phyloP scores from a whole-genome alignment of 2,888 invertebrate genomes.

The Didymodactylos carnosus region DNA sequence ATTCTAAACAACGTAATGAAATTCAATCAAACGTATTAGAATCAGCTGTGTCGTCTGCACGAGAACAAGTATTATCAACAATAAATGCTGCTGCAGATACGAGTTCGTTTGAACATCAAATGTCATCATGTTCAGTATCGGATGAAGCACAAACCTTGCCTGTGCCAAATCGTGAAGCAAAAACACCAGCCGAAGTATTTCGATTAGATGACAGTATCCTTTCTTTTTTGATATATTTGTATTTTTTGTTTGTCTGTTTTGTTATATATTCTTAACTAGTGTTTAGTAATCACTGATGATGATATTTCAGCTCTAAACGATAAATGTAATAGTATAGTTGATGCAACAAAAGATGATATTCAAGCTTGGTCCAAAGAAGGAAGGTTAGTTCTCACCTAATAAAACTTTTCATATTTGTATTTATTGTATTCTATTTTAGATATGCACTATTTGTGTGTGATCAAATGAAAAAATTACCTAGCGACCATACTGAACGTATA shows the following conservation, averaged over 20 bases:
- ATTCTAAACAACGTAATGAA: neutral
- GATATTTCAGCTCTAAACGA: neutral
- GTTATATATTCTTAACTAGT: neutral
- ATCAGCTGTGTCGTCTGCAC: neutral
- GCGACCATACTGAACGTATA: neutral
- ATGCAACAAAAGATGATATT: neutral
- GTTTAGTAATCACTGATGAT: neutral
- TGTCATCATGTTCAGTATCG: neutral
- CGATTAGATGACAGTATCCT: neutral
- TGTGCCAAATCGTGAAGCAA: neutral
- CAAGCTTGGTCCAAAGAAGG: neutral
- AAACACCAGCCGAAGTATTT: neutral
- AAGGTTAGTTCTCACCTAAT: too few species aligned
- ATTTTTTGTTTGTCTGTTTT: too few species aligned
- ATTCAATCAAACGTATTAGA: neutral
- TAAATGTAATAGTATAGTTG: neutral
- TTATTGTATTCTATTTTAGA: too few species aligned
- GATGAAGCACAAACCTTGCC: neutral
- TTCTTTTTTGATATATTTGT: neutral
- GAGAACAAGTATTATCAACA: neutral
- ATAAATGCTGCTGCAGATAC: neutral
- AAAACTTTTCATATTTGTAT: too few species aligned
- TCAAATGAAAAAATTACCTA: neutral
- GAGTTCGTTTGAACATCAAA: neutral
- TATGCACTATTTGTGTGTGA: neutral